Evolutionary conservation across 2,888 invertebrate species (phyloP).

Genomic region (Ormyrus thymus): DNA sequence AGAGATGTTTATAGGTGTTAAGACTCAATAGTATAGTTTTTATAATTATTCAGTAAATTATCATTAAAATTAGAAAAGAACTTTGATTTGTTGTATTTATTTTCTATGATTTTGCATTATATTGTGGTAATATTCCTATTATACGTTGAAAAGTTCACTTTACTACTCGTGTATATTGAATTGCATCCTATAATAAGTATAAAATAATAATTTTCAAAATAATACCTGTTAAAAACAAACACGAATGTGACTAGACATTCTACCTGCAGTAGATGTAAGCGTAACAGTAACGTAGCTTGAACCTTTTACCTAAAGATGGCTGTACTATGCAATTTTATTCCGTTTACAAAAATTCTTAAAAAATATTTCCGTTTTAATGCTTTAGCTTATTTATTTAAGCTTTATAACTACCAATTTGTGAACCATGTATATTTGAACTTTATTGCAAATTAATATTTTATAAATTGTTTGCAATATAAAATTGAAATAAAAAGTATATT

Average conservation of each 20-base stretch:
- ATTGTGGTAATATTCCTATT: background rate
- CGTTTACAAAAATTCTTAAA: conserved; percentile 31
- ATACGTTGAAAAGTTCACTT: background rate
- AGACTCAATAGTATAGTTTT: conserved; percentile 50
- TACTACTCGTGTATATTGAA: conserved; percentile 2
- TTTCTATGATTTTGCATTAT: conserved; percentile 28
- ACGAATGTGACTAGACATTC: background rate
- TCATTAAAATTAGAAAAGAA: conserved; percentile 45
- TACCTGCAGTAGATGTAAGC: conserved; percentile 41
- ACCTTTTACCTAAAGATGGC: conserved; percentile 41
- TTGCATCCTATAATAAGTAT: conserved; percentile 7
- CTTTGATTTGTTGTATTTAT: conserved; percentile 43
- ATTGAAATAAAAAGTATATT: conserved; percentile 49
- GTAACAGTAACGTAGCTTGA: conserved; percentile 18
- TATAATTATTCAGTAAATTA: conserved; percentile 53
- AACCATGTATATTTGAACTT: conserved; percentile 31
- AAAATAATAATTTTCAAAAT: background rate
- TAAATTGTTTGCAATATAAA: conserved; percentile 46
- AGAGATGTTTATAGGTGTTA: conserved; percentile 49
- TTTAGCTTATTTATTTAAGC: conserved; percentile 41
- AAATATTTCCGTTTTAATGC: conserved; percentile 23
- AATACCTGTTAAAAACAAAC: background rate
- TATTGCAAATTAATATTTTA: conserved; percentile 40
- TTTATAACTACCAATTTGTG: conserved; percentile 27
- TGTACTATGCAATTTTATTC: conserved; percentile 43